phyloP scores from a whole-genome alignment of 2,797 vertebrate species.

The Hypotaenidia okinawae region DNA sequence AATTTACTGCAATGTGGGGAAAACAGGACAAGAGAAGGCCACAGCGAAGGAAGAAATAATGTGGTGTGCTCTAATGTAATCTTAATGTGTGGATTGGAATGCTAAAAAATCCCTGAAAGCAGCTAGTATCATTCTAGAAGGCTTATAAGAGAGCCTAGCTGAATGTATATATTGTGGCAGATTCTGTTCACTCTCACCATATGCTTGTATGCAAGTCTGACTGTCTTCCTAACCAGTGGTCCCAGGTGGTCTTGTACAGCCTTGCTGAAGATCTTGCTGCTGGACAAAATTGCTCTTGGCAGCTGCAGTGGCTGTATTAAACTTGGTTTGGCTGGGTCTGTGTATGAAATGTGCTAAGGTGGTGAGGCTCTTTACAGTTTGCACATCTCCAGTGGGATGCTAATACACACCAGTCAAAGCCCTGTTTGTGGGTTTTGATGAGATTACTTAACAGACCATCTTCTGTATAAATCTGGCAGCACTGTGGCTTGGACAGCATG shows the following conservation, averaged over 20 bases:
- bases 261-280: neutral
- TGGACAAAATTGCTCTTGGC: neutral
- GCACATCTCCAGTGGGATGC: neutral
- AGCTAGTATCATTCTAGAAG: neutral
- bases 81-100: neutral
- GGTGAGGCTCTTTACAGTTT: neutral
- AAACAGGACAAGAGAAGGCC: neutral
- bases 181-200: neutral
- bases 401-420: neutral
- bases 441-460: neutral
- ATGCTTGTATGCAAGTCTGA: neutral
- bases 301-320: neutral
- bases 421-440: neutral
- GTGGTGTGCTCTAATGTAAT: neutral
- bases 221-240: neutral
- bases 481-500: neutral
- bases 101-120: neutral
- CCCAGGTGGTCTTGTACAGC: neutral
- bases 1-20: neutral
- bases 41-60: neutral
- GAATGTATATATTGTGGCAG: neutral
- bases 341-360: neutral
- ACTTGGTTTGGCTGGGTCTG: neutral
- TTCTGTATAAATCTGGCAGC: neutral
- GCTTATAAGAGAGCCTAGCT: neutral